Evolutionary conservation across 2,888 invertebrate genomes (phyloP).

Genomic region (Eulithis testata): DNA sequence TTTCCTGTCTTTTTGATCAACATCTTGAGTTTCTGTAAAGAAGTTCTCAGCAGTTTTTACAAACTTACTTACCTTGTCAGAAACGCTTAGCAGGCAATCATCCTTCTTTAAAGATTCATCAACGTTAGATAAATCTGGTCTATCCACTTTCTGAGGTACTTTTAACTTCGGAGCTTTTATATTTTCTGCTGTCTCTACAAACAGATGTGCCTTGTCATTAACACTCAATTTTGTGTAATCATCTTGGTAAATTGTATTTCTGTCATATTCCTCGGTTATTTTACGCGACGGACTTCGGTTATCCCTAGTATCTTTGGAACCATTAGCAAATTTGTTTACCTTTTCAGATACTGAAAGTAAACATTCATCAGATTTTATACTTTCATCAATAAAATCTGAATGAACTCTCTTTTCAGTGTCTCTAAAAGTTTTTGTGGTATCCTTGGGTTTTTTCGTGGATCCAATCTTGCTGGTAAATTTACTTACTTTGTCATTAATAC

Average conservation of each 20-base stretch:
- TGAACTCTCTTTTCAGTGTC: conserved; percentile 70
- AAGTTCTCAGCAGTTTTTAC: conserved; percentile 86
- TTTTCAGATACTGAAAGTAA: conserved; percentile 88
- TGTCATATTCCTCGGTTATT: conserved; percentile 79
- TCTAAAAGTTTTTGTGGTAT: conserved; percentile 58
- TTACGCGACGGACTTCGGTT: conserved; percentile 69
- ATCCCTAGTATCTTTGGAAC: conserved; percentile 66
- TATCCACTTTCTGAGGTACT: conserved; percentile 67
- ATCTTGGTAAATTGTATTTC: conserved; percentile 78
- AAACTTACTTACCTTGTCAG: conserved; percentile 87
- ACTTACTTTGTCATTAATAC: conserved; percentile 84
- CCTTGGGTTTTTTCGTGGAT: conserved; percentile 60
- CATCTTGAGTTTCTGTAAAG: conserved; percentile 62
- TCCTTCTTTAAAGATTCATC: conserved; percentile 85
- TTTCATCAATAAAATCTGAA: conserved; percentile 80
- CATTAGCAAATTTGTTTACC: conserved; percentile 87
- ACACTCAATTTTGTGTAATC: conserved; percentile 84
- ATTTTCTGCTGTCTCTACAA: conserved; percentile 86
- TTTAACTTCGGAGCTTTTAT: conserved; percentile 73
- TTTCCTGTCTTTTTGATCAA: conserved; percentile 69
- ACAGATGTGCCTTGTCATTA: conserved; percentile 87
- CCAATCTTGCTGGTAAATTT: conserved; percentile 76
- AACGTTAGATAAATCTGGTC: conserved; percentile 81
- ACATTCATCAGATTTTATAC: conserved; percentile 85
- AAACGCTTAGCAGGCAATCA: conserved; percentile 86